Base-by-base conservation (phyloP, 2,113 vertebrate species). In the Spilogale gracilis region DNA sequence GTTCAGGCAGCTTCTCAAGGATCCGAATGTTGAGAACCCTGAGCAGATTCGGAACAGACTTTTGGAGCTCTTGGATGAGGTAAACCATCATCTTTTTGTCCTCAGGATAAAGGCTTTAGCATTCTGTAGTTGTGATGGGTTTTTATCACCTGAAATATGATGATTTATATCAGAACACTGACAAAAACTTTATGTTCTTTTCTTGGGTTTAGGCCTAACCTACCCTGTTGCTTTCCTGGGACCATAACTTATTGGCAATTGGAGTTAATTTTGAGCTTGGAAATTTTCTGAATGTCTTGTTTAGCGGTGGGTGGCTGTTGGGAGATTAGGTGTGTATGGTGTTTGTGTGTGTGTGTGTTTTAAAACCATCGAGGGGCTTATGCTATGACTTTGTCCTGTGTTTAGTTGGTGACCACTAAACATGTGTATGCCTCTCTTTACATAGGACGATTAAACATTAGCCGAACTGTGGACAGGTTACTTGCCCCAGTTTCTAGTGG, bases 1-100 rank as follows among this genome's bases (percentile, higher is more conserved):
- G 89, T 99, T 99, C 98, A 99, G 99, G n/a, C 99, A 99, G 98
- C 98, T 99, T 9, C 99, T 99, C 95, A 99, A 99, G 98, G 99
- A 99, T 80, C 99, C 99, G 0, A 97, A 98, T 52, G 97, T 97
- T 16, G 99, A 99, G 90, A 98, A 99, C 3, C 98, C 98, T 52
- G 98, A 99, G 58, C 99, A 99, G 82, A 99, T 99, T 97, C 99
- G 99, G 83, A 99, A 98, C 97, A 99, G 99, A 98, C 99, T 99
- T 63, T 99, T 99, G 85, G 99, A 99, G 11, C 98, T 99, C 89
- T 98, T 99, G 7, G 99, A 99, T 95, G 99, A 99, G 99, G 99
- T 99, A 98, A 98, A 93, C 18, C 67, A 65, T 56, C 52, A 67
- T 92, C 43, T 92, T 96, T 94, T 65, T 92, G 48, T 95, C 2